A percentile compares a stretch with the other conserved stretches of the same genome.
Conservation (phyloP, 1,140 invertebrate genomes). For the Palaemon carinicauda region DNA sequence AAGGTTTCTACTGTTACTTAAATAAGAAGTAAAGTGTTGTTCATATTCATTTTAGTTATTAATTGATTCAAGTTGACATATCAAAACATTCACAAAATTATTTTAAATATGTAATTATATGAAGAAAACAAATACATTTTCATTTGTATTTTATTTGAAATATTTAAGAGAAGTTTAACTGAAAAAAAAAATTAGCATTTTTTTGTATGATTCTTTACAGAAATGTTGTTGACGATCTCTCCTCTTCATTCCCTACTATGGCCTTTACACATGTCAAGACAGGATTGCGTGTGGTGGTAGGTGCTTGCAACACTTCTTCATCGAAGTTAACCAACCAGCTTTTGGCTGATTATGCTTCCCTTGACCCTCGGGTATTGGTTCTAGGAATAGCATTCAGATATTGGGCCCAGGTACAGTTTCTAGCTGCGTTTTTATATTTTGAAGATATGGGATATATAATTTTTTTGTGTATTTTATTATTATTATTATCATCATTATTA, state of each 20-base stretch:
- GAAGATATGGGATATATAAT: too few species aligned
- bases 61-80: too few species aligned
- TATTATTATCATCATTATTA: too few species aligned
- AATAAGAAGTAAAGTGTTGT: too few species aligned
- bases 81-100: too few species aligned
- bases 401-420: constrained; percentile 37
- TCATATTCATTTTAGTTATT: too few species aligned
- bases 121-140: too few species aligned
- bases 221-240: constrained; percentile 42
- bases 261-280: constrained; percentile 37
- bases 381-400: constrained; percentile 39
- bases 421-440: background rate
- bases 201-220: constrained; percentile 5
- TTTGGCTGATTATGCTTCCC: constrained; percentile 31
- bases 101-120: too few species aligned
- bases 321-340: constrained; percentile 43
- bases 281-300: constrained; percentile 36
- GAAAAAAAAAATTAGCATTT: too few species aligned
- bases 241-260: constrained; percentile 48
- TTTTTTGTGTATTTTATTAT: too few species aligned
- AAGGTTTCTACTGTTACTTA: too few species aligned
- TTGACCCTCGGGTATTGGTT: constrained; percentile 17
- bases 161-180: background rate
- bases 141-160: too few species aligned
- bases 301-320: constrained; percentile 20